Base-by-base conservation (phyloP, 2,797 vertebrate genomes). In the Philypnodon macrostomus region DNA sequence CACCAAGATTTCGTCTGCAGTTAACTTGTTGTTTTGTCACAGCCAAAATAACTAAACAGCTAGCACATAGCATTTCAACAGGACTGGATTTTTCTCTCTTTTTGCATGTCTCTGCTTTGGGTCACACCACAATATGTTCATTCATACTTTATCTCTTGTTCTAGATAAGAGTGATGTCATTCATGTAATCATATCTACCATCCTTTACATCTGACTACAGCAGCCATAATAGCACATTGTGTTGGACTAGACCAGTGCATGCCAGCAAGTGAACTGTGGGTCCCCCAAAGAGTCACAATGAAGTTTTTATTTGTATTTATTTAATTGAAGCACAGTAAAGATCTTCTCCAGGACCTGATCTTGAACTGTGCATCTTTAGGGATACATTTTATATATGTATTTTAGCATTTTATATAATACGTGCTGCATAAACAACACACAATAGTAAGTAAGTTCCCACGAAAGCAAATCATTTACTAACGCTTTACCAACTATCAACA, bases 151-250 rank as follows among this genome's bases (percentile, higher is more conserved):
- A 75, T 68, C 60, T 55, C 52, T 23, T 29, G 11, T 24, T 35
- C 29, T 30, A 11, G 56, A 66, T 59, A 58, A 63, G 17, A 1
- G n/a, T 13, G 3, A 52, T 53, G 29, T 65, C 57, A 46, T 56
- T 51, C 11, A 27, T 47, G 19, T 24, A 18, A 8, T 36, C 47
- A 30, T 60, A 64, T 75, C 75, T 60, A 0, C 19, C n/a, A 69
- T 73, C 55, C 70, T 49, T 44, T 51, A 54, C 64, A 53, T 45
- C 27, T 67, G 67, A 24, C 50, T 21, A 47, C 65, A 56, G 47
- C 17, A 75, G 68, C 44, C 75, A 77, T 65, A 80, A 75, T 68
- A 77, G 37, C 34, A 14, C 63, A 34, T 58, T 51, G n/a, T 45
- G 56, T 47, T 62, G 26, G 5, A n/a, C 19, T 2, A 23, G 9